These are phyloP conservation scores for Echiichthys vipera DNA, from an alignment of 2,797 vertebrate species.

Conservation along the genomic window DNA sequence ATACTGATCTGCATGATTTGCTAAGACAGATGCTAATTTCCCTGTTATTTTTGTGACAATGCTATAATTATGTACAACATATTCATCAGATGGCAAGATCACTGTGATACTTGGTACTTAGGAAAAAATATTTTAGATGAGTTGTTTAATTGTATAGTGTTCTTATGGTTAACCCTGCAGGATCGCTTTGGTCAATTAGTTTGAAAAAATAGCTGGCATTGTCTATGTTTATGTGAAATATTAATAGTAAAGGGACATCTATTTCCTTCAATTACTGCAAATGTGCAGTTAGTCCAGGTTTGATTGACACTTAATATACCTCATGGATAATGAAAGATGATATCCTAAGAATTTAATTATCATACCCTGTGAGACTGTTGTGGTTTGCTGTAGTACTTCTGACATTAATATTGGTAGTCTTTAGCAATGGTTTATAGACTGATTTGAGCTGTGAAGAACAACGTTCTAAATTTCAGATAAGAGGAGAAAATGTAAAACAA, in stretches of 20 bases:
- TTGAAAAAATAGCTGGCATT: not conserved
- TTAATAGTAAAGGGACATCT: not conserved
- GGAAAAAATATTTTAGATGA: no score
- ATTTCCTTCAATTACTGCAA: not conserved
- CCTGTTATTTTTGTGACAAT: conserved; percentile 1
- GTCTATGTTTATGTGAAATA: not conserved
- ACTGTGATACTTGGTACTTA: not conserved
- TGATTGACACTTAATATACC: not conserved
- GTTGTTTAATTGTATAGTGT: not conserved
- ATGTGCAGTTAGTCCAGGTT: not conserved
- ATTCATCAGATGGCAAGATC: not conserved
- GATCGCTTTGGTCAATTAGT: not conserved
- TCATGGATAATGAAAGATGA: not conserved
- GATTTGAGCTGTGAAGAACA: conserved; percentile 9
- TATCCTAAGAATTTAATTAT: not conserved
- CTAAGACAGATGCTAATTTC: conserved; percentile 7
- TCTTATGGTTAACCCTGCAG: not conserved
- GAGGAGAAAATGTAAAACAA: conserved; percentile 48
- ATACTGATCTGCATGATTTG: conserved; percentile 4
- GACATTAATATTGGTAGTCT: not conserved
- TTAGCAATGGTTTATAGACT: not conserved
- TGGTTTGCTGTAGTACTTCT: not conserved
- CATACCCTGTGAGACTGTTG: not conserved
- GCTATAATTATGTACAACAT: not conserved
- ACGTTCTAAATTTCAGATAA: conserved; percentile 31